Conservation (phyloP, 1,140 invertebrate species). For the Papilio dardanus region DNA sequence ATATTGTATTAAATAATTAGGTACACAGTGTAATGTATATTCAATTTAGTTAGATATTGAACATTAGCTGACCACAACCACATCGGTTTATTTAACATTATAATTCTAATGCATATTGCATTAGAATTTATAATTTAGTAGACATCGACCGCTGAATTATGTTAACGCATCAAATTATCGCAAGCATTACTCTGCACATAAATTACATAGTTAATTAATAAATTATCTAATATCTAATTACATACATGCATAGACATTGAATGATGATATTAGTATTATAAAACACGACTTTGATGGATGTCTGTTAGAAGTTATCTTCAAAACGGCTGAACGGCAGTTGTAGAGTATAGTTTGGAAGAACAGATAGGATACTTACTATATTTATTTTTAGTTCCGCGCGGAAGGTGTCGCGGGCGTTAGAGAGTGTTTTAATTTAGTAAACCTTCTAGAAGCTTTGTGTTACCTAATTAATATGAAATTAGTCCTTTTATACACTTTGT, state of each 20-base stretch:
- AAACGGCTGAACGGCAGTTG: no score
- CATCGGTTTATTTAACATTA: constrained; percentile 1
- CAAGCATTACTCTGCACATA: not conserved
- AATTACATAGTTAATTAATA: not conserved
- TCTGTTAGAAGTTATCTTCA: no score
- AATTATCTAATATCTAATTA: not conserved
- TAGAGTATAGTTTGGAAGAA: no score
- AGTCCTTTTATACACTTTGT: no score
- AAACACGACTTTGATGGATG: no score
- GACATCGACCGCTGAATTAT: not conserved
- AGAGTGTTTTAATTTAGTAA: no score
- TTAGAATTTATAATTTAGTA: not conserved
- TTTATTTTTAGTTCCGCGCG: no score
- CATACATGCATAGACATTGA: not conserved
- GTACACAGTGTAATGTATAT: not conserved
- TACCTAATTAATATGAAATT: no score
- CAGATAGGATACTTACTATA: no score
- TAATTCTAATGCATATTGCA: not conserved
- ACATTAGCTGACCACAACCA: not conserved
- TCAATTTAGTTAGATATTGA: not conserved
- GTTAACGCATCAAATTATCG: not conserved
- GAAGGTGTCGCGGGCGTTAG: no score
- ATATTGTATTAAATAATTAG: no score
- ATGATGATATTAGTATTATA: not conserved
- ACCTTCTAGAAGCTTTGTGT: no score